Base-by-base conservation (phyloP, 2,888 invertebrate genomes). In the Hylaea fasciaria region DNA sequence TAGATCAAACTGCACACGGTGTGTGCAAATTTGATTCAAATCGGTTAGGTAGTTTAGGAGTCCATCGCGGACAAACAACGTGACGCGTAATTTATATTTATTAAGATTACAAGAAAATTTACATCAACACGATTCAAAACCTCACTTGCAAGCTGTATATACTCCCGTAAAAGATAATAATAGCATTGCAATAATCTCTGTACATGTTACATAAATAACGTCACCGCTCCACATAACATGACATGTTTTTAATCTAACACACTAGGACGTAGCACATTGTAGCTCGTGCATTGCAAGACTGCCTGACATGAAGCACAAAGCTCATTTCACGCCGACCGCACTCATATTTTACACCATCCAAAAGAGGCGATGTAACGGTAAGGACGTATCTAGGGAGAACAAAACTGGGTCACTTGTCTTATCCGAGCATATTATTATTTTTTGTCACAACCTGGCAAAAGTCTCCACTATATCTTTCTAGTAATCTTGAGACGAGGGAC, bases 241-340 rank as follows among this genome's bases (percentile, higher is more conserved):
- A 41, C 47, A 51, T 51, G 29, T 41, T 58, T 32, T 48, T 58
- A 58, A 52, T 49, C 40, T n/a, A 28, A 29, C 46, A 39, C 44
- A 14, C n/a, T 22, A 51, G 41, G 52, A 57, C 46, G 47, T 43
- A 71, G 71, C 69, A 73, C 71, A 70, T 69, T 68, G 71, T 72
- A 62, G 64, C 56, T 43, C 51, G 54, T 14, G 52, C 55, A 73
- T 72, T 77, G 77, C 77, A 80, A 78, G 79, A 80, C 77, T 78
- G 75, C 74, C 72, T 76, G 71, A 76, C 78, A 78, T 78, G 64
- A 79, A 76, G 78, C 77, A 57, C 80, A 78, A 80, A 87, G 84
- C 83, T 88, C 83, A 89, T 90, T 89, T 89, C 85, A 87, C 87
- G 84, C 81, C 81, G 77, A 78, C 79, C 82, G 87, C 87, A 81